Base-by-base conservation (phyloP, 2,888 invertebrate genomes). In the Ernsta delagoae region DNA sequence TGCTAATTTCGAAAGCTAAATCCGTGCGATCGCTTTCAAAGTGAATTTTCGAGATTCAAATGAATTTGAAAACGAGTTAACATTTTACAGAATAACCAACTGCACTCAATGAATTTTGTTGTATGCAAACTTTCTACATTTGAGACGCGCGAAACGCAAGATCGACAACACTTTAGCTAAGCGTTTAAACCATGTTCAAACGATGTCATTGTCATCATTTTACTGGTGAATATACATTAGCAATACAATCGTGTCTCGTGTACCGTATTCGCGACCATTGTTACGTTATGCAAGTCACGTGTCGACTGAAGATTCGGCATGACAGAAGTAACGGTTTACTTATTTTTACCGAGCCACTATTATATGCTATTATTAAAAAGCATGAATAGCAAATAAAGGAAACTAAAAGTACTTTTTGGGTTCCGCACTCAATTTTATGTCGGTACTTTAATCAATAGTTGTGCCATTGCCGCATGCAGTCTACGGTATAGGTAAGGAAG, bases 191-290 rank as follows among this genome's bases (percentile, higher is more conserved):
- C 16, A 50, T 16, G 4, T 24, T 7, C 36, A 31, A 24, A 67
- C 60, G 67, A 54, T 70, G 73, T 75, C 71, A 74, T 72, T 74
- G 72, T 72, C 62, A 76, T 67, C 74, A 73, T 74, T 74, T 53
- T 24, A 59, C 16, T 59, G 39, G 39, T 59, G 54, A 56, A 65
- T 24, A 53, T 53, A 53, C 54, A 60, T 82, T 77, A 78, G 74
- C 77, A 82, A 80, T 77, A 79, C 77, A 78, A 74, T 79, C 78
- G 75, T 77, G 75, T 75, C 74, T 62, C 70, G 71, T 75, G 61
- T 67, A 75, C 79, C 74, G 79, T 79, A 75, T 54, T 63, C 53
- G 54, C 71, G 70, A 66, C 70, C 65, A 66, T 61, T 72, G 68
- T 61, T 57, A 62, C n/a, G 70, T 31, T 65, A 61, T 70, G 70